phyloP scores from a whole-genome alignment of 2,113 vertebrate genomes.

The Rutilus rutilus region DNA sequence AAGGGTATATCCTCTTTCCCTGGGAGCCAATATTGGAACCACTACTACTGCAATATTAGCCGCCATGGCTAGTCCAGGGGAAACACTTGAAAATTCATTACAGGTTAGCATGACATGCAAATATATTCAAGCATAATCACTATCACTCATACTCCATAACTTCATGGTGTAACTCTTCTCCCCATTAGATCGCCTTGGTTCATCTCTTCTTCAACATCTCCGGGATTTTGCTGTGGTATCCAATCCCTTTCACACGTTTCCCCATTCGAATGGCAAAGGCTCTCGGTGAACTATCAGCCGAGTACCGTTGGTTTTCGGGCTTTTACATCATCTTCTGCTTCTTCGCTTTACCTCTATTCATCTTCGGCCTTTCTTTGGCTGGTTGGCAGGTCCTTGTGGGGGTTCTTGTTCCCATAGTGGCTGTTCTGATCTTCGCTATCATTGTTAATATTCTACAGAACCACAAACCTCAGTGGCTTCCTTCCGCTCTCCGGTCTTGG shows the following conservation, averaged over 20 bases:
- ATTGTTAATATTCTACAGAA: constrained; percentile 82
- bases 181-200: constrained; percentile 90
- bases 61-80: constrained; percentile 90
- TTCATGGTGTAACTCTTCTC: background rate
- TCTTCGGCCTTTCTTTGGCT: constrained; percentile 88
- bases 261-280: constrained; percentile 87
- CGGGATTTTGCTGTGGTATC: constrained; percentile 92
- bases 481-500: constrained; percentile 81
- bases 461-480: constrained; percentile 75
- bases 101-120: constrained; percentile 78
- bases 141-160: background rate
- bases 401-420: constrained; percentile 78
- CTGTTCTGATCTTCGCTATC: constrained; percentile 71
- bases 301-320: constrained; percentile 92
- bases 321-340: constrained; percentile 88
- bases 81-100: constrained; percentile 80
- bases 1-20: constrained; percentile 57
- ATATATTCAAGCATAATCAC: constrained; percentile 24
- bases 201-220: constrained; percentile 97
- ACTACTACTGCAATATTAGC: constrained; percentile 93
- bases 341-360: constrained; percentile 79
- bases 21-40: constrained; percentile 74
- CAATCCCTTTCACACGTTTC: constrained; percentile 84
- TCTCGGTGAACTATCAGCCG: constrained; percentile 84
- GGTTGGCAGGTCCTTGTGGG: constrained; percentile 88